Conservation (phyloP, 2,888 invertebrate species). For the Synergus umbraculus region DNA sequence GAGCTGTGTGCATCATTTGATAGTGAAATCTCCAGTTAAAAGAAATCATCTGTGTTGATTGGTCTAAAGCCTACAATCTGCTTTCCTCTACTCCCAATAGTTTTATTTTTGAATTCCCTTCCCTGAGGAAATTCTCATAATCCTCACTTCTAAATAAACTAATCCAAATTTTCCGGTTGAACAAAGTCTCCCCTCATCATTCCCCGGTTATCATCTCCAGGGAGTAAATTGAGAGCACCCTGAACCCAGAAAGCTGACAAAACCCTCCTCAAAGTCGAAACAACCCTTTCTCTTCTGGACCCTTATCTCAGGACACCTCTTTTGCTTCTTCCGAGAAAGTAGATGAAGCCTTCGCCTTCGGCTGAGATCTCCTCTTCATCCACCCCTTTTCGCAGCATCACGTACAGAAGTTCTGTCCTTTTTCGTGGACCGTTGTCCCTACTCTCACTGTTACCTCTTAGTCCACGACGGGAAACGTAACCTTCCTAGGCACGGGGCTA, state of each 20-base stretch:
- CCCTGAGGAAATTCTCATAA: constrained; percentile 15
- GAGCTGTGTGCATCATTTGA: too few species aligned
- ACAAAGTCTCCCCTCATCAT: constrained; percentile 3
- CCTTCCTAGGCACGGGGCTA: constrained; percentile 56
- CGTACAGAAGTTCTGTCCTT: constrained; percentile 30
- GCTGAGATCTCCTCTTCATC: background rate
- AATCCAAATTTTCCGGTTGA: constrained; percentile 24
- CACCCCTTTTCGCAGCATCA: background rate
- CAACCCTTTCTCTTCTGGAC: constrained; percentile 2
- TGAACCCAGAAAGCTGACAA: constrained; percentile 29
- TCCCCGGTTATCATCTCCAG: constrained; percentile 2
- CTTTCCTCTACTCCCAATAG: background rate
- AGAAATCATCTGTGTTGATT: too few species aligned
- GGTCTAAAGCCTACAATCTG: too few species aligned
- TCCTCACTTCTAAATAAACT: constrained; percentile 9
- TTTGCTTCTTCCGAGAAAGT: constrained; percentile 22
- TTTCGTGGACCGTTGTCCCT: constrained; percentile 41
- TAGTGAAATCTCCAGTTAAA: too few species aligned
- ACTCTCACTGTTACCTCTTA: constrained; percentile 49
- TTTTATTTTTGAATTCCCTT: background rate
- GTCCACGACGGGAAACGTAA: constrained; percentile 45
- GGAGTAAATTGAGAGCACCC: background rate
- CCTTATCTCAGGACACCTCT: constrained; percentile 27
- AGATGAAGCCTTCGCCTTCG: constrained; percentile 10
- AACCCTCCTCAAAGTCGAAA: constrained; percentile 32